Evolutionary conservation across 2,888 invertebrate genomes (phyloP), one percentile per base, ranked within the genome.

Genomic region (Ophion obscuratus): DNA sequence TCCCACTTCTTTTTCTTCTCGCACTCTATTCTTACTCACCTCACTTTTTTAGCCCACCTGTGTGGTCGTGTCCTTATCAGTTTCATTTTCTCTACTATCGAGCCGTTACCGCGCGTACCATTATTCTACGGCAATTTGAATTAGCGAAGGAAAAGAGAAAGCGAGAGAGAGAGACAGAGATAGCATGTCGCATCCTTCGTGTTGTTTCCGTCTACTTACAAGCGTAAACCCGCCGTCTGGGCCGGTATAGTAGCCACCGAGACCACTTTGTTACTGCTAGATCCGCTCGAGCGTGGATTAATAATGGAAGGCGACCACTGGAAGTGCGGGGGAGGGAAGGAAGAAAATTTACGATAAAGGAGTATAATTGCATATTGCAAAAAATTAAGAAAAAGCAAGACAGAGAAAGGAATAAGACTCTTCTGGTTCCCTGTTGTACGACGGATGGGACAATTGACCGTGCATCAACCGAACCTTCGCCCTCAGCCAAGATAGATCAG

Each of bases 81-180:
- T 87, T 87, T 85, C 81, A 81, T 85, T 87, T 85, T 80, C 77
- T n/a, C 24, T 84, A 78, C 78, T 62, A 20, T 62, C 68, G 70
- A 73, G 70, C 78, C 79, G 61, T 59, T 70, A 82, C 78, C 78
- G 59, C 85, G 71, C 57, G 68, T 11, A 61, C 75, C 71, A 82
- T 82, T 85, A 85, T 78, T 82, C 80, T 66, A 77, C 74, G 81
- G 78, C 81, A 84, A 84, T 85, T 85, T 85, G 74, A 83, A 83
- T 87, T 87, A 82, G 82, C 62, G 73, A 62, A 67, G 73, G 64
- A 64, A 67, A n/a, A 31, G 67, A 31, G 67, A 20, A 6, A 10
- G 71, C 27, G 31, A 71, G 24, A 47, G 20, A 10, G 40, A 31
- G 68, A 68, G 24, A 44, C 47, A 82, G 74, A 64, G 80, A 66